Evolutionary conservation across 2,797 vertebrate species (phyloP).

Genomic region (Lacerta viridis): DNA sequence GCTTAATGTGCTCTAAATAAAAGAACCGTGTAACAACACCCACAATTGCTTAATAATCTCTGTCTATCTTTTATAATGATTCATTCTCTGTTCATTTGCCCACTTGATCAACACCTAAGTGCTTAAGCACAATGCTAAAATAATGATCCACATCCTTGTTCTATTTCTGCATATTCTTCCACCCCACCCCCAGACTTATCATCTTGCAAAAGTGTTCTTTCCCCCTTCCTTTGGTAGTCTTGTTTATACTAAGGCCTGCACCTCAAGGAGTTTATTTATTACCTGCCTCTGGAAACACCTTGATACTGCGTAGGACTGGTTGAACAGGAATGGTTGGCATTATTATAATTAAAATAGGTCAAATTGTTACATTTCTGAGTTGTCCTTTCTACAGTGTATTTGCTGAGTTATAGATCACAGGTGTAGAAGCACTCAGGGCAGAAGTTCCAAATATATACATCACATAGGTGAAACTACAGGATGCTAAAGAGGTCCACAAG

Average conservation of each 20-base stretch:
- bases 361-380: constrained; percentile 54
- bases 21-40: not conserved
- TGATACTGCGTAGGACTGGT: constrained; percentile 61
- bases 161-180: constrained; percentile 65
- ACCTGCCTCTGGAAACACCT: constrained; percentile 57
- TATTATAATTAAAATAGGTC: constrained; percentile 46
- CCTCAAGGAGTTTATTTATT: constrained; percentile 53
- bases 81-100: constrained; percentile 55
- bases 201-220: constrained; percentile 34
- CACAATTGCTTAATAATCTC: constrained; percentile 22
- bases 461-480: not conserved
- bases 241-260: constrained; percentile 33
- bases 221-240: constrained; percentile 24
- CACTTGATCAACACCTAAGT: constrained; percentile 59
- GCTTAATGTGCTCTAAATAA: not conserved
- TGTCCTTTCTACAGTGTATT: constrained; percentile 15
- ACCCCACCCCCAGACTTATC: constrained; percentile 47
- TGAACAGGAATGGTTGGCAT: constrained; percentile 50
- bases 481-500: not conserved
- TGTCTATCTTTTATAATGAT: constrained; percentile 55
- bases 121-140: constrained; percentile 54
- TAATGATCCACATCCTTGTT: constrained; percentile 59
- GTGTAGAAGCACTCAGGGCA: not conserved
- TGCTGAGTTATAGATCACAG: not conserved
- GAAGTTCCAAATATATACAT: not conserved